Conservation (phyloP, 2,888 invertebrate genomes). For the Lasius fuliginosus region DNA sequence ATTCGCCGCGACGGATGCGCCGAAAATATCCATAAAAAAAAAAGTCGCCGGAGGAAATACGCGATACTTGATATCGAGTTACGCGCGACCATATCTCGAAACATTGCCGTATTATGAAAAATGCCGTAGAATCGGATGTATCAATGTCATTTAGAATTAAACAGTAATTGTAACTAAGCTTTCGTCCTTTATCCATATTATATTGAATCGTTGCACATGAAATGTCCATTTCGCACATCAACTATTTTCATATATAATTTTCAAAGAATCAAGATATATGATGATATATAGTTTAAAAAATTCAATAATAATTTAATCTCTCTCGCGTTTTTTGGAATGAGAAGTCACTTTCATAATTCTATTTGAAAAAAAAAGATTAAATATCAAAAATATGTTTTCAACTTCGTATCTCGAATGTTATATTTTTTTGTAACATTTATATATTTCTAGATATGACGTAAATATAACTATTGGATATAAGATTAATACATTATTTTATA, state of each 20-base stretch:
- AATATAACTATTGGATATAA: neutral
- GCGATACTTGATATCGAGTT: constrained; percentile 17
- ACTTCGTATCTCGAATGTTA: neutral
- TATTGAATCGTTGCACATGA: neutral
- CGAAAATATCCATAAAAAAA: constrained; percentile 23
- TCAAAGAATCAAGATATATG: neutral
- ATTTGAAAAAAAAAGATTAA: neutral
- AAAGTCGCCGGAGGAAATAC: constrained; percentile 6
- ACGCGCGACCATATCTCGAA: neutral
- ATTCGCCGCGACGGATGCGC: neutral
- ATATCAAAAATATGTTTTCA: neutral
- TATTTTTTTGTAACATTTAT: neutral
- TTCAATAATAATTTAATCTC: neutral
- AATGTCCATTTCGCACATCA: neutral
- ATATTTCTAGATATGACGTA: neutral
- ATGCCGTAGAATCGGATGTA: neutral
- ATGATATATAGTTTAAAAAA: neutral
- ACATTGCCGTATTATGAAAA: constrained; percentile 7
- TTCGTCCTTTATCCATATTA: neutral
- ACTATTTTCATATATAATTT: neutral
- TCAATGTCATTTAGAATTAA: constrained; percentile 23
- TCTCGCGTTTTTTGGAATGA: neutral
- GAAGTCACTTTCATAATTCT: neutral
- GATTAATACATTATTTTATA: constrained; percentile 2
- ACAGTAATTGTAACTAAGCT: neutral